Conservation (phyloP, 2,888 invertebrate species). For the Amphipyra tragopoginis region DNA sequence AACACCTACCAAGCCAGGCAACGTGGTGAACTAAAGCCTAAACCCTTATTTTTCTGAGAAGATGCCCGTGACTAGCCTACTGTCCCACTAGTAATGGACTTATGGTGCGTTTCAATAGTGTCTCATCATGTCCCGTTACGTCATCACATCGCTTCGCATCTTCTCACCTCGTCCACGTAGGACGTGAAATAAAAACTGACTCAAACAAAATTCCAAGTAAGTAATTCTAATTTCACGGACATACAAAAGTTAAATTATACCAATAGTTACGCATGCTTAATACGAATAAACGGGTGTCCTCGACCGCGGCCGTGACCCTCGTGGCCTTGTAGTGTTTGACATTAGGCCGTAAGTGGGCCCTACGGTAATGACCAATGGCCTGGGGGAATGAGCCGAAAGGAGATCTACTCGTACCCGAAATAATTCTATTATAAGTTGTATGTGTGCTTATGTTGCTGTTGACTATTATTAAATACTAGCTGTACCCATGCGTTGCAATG, state of each 20-base stretch:
- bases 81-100: no score
- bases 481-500: no score
- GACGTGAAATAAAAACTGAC: conserved; percentile 2
- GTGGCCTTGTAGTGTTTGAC: conserved; percentile 53
- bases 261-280: conserved; percentile 42
- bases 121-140: no score
- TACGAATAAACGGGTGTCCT: conserved; percentile 43
- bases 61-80: no score
- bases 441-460: no score
- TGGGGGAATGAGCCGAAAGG: conserved; percentile 25
- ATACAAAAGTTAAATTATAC: conserved; percentile 30
- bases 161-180: no score
- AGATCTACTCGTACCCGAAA: conserved; percentile 1
- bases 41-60: no score
- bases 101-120: no score
- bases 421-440: no score
- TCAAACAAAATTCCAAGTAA: conserved; percentile 7
- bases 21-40: no score
- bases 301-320: conserved; percentile 58
- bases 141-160: not conserved
- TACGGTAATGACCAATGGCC: conserved; percentile 29
- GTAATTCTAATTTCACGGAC: conserved; percentile 26
- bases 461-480: no score
- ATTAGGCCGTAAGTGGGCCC: conserved; percentile 36
- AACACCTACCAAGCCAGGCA: no score